Conservation (phyloP, 2,888 invertebrate species). For the Ophion ellenae region DNA sequence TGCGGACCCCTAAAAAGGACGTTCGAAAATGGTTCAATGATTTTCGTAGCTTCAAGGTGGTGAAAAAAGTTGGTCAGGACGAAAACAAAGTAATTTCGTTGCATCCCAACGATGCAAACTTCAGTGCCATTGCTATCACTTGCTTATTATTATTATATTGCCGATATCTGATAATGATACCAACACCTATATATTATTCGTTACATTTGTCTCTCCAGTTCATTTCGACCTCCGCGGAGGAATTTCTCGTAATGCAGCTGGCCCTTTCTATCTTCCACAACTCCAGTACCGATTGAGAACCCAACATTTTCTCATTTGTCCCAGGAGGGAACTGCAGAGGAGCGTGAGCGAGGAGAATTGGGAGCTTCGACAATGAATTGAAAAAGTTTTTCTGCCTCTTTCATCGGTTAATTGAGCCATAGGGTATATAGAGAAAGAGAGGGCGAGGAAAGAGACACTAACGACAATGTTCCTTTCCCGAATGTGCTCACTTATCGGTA, state of each 20-base stretch:
- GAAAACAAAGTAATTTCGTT: too few species aligned
- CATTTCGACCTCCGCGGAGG: constrained; percentile 1
- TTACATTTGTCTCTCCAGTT: neutral
- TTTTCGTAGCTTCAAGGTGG: too few species aligned
- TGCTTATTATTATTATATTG: neutral
- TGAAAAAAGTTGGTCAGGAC: too few species aligned
- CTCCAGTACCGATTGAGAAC: constrained; percentile 31
- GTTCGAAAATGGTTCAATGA: too few species aligned
- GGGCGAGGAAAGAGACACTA: neutral
- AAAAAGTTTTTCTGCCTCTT: constrained; percentile 38
- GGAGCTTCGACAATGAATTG: constrained; percentile 42
- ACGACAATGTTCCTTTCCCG: neutral
- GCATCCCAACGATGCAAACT: too few species aligned
- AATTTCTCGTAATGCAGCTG: neutral
- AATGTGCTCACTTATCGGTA: constrained; percentile 1
- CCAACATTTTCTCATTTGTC: constrained; percentile 38
- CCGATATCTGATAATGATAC: neutral
- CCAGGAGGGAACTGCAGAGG: neutral
- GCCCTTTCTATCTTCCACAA: neutral
- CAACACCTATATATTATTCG: neutral
- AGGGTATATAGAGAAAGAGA: neutral
- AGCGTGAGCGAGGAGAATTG: neutral
- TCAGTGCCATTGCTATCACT: too few species aligned
- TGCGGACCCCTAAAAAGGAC: too few species aligned
- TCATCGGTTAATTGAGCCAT: constrained; percentile 25